Conservation (phyloP, 2,797 vertebrate genomes). For the Sibirionetta formosa region DNA sequence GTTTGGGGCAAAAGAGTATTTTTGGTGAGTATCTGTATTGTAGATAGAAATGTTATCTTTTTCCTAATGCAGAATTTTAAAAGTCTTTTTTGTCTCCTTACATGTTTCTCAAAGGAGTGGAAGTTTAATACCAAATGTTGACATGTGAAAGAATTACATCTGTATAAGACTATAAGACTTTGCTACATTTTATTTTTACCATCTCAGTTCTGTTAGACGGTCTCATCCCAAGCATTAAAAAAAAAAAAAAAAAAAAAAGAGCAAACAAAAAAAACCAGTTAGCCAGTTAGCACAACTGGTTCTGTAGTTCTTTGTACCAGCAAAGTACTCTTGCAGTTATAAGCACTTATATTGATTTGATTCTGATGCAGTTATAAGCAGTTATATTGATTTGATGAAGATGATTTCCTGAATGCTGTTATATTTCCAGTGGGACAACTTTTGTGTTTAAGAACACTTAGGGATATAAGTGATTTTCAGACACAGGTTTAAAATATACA, state of each 20-base stretch:
- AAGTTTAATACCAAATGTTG: not conserved
- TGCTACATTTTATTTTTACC: not conserved
- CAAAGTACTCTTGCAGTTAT: not conserved
- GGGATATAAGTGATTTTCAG: not conserved
- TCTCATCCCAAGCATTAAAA: not conserved
- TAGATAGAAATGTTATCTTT: not conserved
- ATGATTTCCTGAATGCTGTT: not conserved
- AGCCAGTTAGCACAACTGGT: not conserved
- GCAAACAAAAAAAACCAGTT: no score
- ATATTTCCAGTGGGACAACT: not conserved
- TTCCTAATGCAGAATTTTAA: not conserved
- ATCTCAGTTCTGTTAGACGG: not conserved
- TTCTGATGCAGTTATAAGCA: not conserved
- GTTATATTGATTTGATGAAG: not conserved
- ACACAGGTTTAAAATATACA: not conserved
- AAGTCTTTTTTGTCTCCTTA: not conserved
- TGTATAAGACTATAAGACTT: not conserved
- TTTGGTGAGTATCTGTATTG: not conserved
- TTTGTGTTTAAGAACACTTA: not conserved
- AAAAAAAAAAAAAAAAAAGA: not conserved
- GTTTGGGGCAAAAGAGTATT: fast-evolving
- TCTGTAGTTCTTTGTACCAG: not conserved
- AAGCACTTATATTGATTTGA: not conserved
- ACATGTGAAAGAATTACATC: not conserved
- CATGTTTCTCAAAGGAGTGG: not conserved